Base-by-base conservation (phyloP, 2,888 invertebrate genomes). In the Sinohyriopsis cumingii region DNA sequence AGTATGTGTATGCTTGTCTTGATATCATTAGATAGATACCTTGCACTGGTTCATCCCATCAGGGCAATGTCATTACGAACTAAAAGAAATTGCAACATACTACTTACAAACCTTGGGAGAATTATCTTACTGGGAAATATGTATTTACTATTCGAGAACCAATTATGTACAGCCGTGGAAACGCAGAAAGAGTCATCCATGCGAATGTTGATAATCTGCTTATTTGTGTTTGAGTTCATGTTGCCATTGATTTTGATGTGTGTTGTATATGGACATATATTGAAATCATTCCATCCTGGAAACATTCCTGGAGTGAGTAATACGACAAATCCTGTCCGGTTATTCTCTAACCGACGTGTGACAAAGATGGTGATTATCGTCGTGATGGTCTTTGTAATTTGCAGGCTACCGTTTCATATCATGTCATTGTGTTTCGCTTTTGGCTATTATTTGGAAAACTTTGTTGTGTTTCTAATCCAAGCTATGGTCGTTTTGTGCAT, bases 341-440 rank as follows among this genome's bases (percentile, higher is more conserved):
- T 95, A 75, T 94, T 95, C 90, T 93, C 94, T 90, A 93, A 95
- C 80, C 45, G 3, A 45, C 45, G 45, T 0, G 96, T 96, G 56
- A 96, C 96, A 18, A 92, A 95, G 76, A 94, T 96, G 93, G 96
- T 97, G 55, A 93, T 96, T 73, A 94, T 95, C 65, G 95, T 96
- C 67, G 95, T 96, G 4, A 93, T 95, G 67, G 95, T 95, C 61
- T 97, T 97, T 90, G 96, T 96, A 33, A 92, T 95, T 57, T 96
- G 96, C 91, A 97, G 96, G 96, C 93, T 94, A 83, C 96, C 96
- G 55, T 95, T 96, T 87, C 95, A 96, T 92, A 93, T 96, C 4
- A 4, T 33, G 33, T 3, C 45, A 12, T 15, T 45, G 45, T 45
- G 2, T 15, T 1, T 81, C 1, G 78, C 80, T 64, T 79, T 87